phyloP scores from a whole-genome alignment of 2,113 vertebrate species.

The Nipponia nippon region DNA sequence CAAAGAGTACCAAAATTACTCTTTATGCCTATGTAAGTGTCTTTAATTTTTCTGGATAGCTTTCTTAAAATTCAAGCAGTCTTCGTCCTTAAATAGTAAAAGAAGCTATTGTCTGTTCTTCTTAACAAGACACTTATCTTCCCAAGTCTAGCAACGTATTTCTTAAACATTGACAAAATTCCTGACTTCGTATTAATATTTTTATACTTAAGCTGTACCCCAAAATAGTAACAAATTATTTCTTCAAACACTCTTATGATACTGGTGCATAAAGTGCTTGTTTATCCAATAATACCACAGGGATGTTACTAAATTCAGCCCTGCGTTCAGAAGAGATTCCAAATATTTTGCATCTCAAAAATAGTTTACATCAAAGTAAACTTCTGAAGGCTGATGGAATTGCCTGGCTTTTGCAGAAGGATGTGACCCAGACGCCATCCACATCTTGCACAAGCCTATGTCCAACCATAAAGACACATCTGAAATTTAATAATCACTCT shows the following conservation, averaged over 20 bases:
- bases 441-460: background rate
- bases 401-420: background rate
- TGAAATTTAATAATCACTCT: background rate
- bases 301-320: conserved; percentile 16
- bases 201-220: background rate
- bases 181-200: background rate
- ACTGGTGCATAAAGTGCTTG: background rate
- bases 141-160: background rate
- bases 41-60: background rate
- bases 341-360: conserved; percentile 27
- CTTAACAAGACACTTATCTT: background rate
- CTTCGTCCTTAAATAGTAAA: background rate
- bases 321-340: background rate
- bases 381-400: background rate
- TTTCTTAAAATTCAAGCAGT: background rate
- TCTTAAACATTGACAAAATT: background rate
- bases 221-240: conserved; percentile 37
- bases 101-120: background rate
- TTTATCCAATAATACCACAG: conserved; percentile 25
- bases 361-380: background rate
- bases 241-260: background rate
- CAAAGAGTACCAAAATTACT: background rate
- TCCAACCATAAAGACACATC: background rate
- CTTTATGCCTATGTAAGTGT: background rate
- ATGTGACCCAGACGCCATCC: rapidly evolving